Evolutionary conservation across 2,888 invertebrate genomes (phyloP), one percentile per base, ranked within the genome.

Genomic region (Epinotia nisella): DNA sequence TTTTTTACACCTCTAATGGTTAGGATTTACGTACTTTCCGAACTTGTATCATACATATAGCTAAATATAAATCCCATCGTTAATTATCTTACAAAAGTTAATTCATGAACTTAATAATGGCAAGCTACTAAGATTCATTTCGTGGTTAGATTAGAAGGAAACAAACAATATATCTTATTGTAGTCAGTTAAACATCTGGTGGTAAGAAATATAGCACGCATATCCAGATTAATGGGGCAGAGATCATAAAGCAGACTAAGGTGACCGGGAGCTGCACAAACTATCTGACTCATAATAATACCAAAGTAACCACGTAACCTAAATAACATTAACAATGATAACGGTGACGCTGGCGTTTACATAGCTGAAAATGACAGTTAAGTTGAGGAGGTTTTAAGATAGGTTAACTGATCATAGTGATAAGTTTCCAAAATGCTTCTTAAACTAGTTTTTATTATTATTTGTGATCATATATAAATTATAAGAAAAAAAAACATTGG

Each of bases 181-280:
- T 66, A 61, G 83, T 83, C 85, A 87, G 87, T 85, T 85, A 85
- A 87, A 86, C 86, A 87, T 86, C 82, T 83, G 84, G 84, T 86
- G 83, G 81, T 74, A 81, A 84, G 86, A 90, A 86, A 87, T 89
- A 89, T 89, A 83, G 85, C 85, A 85, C 87, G 84, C 82, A 87
- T 82, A 86, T 83, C 86, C 79, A 88, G 89, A 90, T 90, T 87
- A 89, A 90, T 89, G 89, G 85, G 76, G 81, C 74, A 79, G 79
- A 87, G 84, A 85, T 85, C 84, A 84, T 82, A 84, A 83, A 81
- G 75, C 77, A 80, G 81, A 77, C 80, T 41, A 70, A 58, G 61
- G 80, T 79, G 82, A 19, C 76, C 45, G 35, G 78, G 85, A 83
- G 86, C 76, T 75, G 69, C 71, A 1, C 70, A 58, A 68, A 64